phyloP scores from a whole-genome alignment of 2,888 invertebrate species.

The Erebia aethiops region DNA sequence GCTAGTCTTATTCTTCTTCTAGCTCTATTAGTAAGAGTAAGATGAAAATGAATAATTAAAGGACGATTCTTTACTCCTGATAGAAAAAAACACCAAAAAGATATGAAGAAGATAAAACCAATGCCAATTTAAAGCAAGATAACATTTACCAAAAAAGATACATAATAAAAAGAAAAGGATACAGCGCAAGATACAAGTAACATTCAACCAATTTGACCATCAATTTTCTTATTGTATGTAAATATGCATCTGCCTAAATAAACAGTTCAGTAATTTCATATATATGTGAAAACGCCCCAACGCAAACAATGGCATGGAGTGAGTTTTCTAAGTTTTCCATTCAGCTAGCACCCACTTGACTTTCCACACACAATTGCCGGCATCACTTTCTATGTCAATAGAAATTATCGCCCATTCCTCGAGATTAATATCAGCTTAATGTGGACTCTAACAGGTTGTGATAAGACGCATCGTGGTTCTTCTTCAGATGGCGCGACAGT shows the following conservation, averaged over 20 bases:
- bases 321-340: constrained; percentile 67
- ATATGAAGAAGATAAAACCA: too few relatives aligned
- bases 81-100: too few relatives aligned
- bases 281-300: constrained; percentile 36
- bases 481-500: constrained; percentile 12
- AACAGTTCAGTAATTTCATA: constrained; percentile 33
- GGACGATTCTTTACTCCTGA: too few relatives aligned
- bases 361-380: constrained; percentile 68
- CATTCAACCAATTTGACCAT: not conserved
- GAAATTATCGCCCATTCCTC: constrained; percentile 46
- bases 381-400: constrained; percentile 63
- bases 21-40: too few relatives aligned
- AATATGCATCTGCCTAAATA: constrained; percentile 11
- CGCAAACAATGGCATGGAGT: constrained; percentile 45
- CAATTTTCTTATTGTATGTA: constrained; percentile 29
- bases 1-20: too few relatives aligned
- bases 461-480: constrained; percentile 34
- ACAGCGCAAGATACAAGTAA: not conserved
- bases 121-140: not conserved
- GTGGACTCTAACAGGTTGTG: constrained; percentile 35
- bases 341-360: constrained; percentile 50
- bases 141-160: not conserved
- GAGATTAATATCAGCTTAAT: constrained; percentile 32
- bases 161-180: not conserved
- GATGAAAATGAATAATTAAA: too few relatives aligned